Conservation (phyloP, 2,113 vertebrate species). For the Gopherus flavomarginatus region DNA sequence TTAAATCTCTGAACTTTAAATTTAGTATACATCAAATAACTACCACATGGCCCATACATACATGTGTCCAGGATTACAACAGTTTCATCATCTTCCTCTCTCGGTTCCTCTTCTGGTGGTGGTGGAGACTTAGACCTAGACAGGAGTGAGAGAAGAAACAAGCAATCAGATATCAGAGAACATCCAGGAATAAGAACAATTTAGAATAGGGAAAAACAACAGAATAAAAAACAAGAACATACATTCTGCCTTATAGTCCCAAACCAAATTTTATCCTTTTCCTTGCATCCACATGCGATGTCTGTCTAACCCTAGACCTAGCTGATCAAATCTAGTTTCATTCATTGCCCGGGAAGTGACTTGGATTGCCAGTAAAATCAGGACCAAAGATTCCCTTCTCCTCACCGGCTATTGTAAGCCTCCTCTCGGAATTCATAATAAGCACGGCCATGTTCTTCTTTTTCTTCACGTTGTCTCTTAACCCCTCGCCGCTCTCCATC, state of each 20-base stretch:
- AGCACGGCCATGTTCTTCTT: slow-evolving; percentile 80
- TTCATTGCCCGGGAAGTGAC: no score
- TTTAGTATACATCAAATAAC: neutral
- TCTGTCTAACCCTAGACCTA: neutral
- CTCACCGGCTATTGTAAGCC: slow-evolving; percentile 90
- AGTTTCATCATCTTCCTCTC: slow-evolving; percentile 80
- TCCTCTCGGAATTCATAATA: slow-evolving; percentile 95
- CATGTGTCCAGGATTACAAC: slow-evolving; percentile 84
- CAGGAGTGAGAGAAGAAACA: neutral
- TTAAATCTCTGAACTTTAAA: neutral
- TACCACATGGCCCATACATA: slow-evolving; percentile 69
- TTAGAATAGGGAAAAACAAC: neutral
- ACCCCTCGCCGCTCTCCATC: slow-evolving; percentile 72
- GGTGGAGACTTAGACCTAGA: slow-evolving; percentile 87
- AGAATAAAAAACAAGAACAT: neutral
- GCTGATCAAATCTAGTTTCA: neutral
- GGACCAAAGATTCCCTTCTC: neutral
- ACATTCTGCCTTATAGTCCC: neutral
- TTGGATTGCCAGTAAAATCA: neutral
- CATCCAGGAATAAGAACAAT: slow-evolving; percentile 25
- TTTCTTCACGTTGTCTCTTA: slow-evolving; percentile 70
- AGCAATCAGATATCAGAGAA: neutral
- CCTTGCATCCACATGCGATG: neutral
- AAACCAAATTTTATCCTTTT: slow-evolving; percentile 30
- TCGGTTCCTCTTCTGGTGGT: slow-evolving; percentile 71